These are phyloP conservation scores for Catocala fraxini DNA, from an alignment of 2,888 invertebrate species.

Conservation along the genomic window DNA sequence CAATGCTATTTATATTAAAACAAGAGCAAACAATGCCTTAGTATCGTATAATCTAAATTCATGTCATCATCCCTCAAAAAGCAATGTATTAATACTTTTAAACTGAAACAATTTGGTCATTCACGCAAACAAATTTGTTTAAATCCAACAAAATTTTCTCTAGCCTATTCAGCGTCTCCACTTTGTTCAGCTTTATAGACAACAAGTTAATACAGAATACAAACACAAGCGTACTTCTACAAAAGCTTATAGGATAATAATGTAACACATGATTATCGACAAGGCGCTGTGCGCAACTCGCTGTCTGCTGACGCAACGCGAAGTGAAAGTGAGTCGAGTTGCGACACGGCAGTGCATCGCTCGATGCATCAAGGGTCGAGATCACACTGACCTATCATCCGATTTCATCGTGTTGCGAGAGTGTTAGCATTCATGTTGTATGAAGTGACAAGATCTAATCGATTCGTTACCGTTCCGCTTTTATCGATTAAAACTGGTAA, in stretches of 20 bases:
- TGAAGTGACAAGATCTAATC: background rate
- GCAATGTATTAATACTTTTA: too few species aligned
- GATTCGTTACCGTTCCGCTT: background rate
- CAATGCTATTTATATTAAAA: too few species aligned
- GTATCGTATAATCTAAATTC: too few species aligned
- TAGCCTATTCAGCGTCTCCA: background rate
- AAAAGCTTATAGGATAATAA: constrained; percentile 45
- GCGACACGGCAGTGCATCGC: constrained; percentile 79
- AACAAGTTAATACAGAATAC: too few species aligned
- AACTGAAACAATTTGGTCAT: too few species aligned
- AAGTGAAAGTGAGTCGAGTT: constrained; percentile 82
- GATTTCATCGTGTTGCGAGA: constrained; percentile 40
- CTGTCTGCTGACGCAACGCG: constrained; percentile 60
- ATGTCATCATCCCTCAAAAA: too few species aligned
- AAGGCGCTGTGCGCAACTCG: constrained; percentile 39
- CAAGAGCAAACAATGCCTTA: too few species aligned
- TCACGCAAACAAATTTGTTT: too few species aligned
- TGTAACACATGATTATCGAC: constrained; percentile 60
- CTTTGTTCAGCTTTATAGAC: too few species aligned
- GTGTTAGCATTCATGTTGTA: background rate
- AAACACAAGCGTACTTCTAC: too few species aligned
- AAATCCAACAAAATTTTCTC: too few species aligned
- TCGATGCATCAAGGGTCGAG: constrained; percentile 76
- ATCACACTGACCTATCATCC: constrained; percentile 50
- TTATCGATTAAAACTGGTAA: too few species aligned